These are phyloP conservation scores for Onychorhynchus coronatus DNA, from an alignment of 2,113 vertebrate genomes.

Conservation along the genomic window DNA sequence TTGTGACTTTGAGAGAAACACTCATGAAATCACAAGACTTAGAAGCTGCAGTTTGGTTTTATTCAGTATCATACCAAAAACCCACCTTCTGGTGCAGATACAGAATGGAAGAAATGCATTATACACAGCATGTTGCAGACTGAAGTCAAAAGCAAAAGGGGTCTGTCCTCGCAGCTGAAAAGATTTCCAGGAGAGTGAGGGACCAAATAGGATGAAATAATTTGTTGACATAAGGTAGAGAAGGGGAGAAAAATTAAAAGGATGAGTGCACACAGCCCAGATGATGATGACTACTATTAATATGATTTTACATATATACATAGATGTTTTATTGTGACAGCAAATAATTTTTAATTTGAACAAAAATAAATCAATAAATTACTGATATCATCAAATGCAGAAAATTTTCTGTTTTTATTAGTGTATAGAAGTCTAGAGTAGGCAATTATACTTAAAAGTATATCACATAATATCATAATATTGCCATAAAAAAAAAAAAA, in stretches of 20 bases:
- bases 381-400: not conserved
- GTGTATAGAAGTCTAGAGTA: not conserved
- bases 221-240: not conserved
- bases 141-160: not conserved
- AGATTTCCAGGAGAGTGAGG: not conserved
- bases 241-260: not conserved
- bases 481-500: not conserved
- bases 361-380: not conserved
- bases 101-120: not conserved
- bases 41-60: not conserved
- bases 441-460: not conserved
- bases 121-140: not conserved
- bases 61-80: not conserved
- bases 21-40: not conserved
- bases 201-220: not conserved
- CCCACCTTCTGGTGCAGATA: not conserved
- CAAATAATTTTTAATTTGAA: not conserved
- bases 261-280: not conserved
- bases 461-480: not conserved
- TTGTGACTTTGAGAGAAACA: not conserved
- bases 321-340: not conserved
- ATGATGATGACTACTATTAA: not conserved
- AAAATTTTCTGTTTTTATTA: not conserved
- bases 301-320: not conserved
- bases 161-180: not conserved